Conservation (phyloP, 2,113 vertebrate genomes). For the Indicator indicator region DNA sequence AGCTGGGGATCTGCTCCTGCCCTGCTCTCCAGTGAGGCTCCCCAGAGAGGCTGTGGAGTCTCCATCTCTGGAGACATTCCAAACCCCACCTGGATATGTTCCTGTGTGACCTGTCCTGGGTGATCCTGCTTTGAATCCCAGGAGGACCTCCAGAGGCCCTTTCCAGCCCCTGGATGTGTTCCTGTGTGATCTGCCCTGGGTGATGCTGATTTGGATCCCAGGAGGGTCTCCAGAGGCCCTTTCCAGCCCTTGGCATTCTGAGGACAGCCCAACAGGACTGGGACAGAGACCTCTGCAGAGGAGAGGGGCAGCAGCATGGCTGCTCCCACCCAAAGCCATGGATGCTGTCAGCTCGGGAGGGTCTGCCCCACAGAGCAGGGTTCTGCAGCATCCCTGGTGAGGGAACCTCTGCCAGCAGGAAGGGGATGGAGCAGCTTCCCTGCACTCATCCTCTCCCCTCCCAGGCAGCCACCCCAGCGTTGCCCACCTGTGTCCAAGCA, state of each 20-base stretch:
- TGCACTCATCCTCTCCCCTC: neutral
- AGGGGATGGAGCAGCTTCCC: accelerated
- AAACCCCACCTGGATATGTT: too few species aligned
- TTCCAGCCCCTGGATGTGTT: too few species aligned
- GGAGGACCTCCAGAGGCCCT: too few species aligned
- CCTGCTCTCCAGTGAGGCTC: neutral
- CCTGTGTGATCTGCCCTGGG: too few species aligned
- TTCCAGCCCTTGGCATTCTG: too few species aligned
- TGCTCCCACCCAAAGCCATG: neutral
- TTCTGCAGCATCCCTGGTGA: accelerated
- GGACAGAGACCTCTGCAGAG: neutral
- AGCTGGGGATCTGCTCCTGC: neutral
- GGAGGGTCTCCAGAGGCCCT: too few species aligned
- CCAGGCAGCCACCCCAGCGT: neutral
- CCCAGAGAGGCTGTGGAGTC: too few species aligned
- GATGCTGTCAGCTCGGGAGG: neutral
- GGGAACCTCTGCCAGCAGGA: accelerated
- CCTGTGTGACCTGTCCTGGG: too few species aligned
- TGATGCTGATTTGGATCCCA: too few species aligned
- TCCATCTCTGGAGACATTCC: too few species aligned
- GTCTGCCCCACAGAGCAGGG: too few species aligned
- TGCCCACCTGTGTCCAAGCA: accelerated
- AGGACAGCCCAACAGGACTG: neutral
- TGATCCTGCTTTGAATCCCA: too few species aligned
- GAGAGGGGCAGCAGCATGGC: neutral